phyloP scores from a whole-genome alignment of 2,797 vertebrate species.

The Lacerta agilis region DNA sequence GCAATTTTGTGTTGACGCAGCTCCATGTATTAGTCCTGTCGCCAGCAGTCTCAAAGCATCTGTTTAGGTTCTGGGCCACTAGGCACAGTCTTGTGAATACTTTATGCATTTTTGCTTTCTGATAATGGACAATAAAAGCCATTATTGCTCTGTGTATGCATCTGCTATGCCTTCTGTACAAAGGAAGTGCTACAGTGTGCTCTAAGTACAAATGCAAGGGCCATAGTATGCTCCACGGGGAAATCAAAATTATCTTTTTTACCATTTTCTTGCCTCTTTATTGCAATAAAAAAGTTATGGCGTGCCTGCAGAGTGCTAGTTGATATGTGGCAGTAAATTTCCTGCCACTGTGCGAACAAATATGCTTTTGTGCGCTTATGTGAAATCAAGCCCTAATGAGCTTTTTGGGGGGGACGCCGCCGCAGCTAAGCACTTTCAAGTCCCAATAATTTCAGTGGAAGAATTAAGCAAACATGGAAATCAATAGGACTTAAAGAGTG shows the following conservation, averaged over 20 bases:
- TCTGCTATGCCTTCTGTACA: fast-evolving
- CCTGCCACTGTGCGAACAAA: fast-evolving
- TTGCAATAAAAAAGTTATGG: not conserved
- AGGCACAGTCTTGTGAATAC: fast-evolving
- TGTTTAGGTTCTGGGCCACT: not conserved
- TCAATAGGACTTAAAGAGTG: not conserved
- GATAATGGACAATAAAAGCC: not conserved
- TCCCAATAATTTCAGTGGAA: not conserved
- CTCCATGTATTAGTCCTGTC: not conserved
- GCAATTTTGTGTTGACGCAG: not conserved
- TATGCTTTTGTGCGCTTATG: not conserved
- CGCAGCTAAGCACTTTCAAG: not conserved
- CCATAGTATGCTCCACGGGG: not conserved
- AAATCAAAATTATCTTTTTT: not conserved
- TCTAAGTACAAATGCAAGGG: not conserved
- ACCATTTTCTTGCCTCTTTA: not conserved
- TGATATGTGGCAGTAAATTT: not conserved
- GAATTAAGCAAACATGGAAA: not conserved
- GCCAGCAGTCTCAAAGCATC: not conserved
- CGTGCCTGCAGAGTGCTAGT: not conserved
- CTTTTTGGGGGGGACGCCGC: too few species aligned
- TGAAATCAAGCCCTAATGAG: not conserved
- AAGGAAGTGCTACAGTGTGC: not conserved
- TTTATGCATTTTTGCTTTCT: too few species aligned
- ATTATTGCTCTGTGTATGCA: fast-evolving